Evolutionary conservation across 2,113 vertebrate genomes (phyloP).

Genomic region (Elephas maximus): DNA sequence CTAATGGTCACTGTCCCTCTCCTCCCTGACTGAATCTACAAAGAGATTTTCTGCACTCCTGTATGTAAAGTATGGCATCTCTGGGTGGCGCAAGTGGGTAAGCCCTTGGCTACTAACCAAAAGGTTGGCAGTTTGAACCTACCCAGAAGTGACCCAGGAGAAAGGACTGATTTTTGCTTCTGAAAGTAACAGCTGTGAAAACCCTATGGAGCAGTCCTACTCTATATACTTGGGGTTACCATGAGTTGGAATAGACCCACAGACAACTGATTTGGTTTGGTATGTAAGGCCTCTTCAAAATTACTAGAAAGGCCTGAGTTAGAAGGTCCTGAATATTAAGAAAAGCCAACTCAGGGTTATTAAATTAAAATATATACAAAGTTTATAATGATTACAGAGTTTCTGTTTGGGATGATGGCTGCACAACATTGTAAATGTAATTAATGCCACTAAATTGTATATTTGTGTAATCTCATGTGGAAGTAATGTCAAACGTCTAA

Average conservation of each 20-base stretch:
- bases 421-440: no score
- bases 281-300: background rate
- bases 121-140: no score
- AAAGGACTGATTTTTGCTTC: no score
- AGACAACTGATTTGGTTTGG: no score
- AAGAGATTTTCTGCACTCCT: background rate
- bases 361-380: background rate
- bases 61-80: background rate
- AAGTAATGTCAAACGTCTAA: background rate
- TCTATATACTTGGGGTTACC: no score
- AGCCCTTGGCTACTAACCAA: no score
- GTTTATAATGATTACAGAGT: background rate
- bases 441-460: background rate
- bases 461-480: background rate
- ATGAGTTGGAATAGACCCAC: no score
- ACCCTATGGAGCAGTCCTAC: no score
- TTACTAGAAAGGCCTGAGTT: background rate
- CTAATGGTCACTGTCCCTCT: background rate
- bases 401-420: background rate
- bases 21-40: background rate
- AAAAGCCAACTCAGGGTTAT: background rate
- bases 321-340: background rate
- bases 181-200: no score
- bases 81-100: no score
- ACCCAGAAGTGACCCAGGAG: no score